These are phyloP conservation scores for Morus bassanus DNA, from an alignment of 2,797 vertebrate genomes.

Conservation along the genomic window DNA sequence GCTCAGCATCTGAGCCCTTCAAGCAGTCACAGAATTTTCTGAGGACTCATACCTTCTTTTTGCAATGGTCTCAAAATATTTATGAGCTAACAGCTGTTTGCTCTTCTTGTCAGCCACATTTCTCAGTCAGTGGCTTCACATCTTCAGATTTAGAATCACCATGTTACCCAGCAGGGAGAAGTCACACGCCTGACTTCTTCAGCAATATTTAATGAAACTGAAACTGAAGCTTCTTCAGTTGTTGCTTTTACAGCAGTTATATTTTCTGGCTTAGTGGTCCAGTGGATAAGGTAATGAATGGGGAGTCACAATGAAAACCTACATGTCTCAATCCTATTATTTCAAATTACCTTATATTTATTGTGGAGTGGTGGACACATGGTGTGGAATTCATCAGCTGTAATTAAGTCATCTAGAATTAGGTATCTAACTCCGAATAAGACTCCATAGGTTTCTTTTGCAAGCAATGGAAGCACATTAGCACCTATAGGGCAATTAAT, in stretches of 20 bases:
- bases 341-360: neutral
- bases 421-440: neutral
- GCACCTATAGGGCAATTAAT: neutral
- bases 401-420: neutral
- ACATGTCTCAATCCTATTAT: neutral
- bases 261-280: neutral
- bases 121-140: neutral
- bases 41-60: neutral
- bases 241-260: neutral
- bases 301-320: neutral
- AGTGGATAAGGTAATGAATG: neutral
- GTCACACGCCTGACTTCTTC: neutral
- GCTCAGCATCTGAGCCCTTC: neutral
- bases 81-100: neutral
- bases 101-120: neutral
- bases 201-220: slow-evolving; percentile 1
- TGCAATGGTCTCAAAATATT: neutral
- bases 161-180: neutral
- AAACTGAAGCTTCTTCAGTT: neutral
- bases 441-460: neutral
- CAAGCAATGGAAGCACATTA: neutral
- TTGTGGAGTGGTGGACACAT: neutral
- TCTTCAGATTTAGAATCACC: neutral
- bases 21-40: neutral
- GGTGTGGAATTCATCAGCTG: neutral